Evolutionary conservation across 2,797 vertebrate genomes (phyloP).

Genomic region (Clarias platycephalus): DNA sequence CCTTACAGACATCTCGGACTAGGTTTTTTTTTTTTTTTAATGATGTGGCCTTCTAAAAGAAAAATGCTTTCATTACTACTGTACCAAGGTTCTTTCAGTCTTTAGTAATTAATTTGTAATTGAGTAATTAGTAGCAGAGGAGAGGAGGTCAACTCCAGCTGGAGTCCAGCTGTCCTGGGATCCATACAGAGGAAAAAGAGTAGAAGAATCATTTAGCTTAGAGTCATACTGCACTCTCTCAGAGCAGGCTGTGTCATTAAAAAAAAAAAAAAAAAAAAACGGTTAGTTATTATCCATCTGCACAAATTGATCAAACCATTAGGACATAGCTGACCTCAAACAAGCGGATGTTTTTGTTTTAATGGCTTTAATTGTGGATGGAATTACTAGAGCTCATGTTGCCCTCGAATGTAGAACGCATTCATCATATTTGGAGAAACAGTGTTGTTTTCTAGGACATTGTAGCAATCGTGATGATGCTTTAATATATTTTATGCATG

Average conservation of each 20-base stretch:
- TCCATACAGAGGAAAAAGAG: slow-evolving; percentile 15
- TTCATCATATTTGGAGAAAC: slow-evolving; percentile 25
- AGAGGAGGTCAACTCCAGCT: slow-evolving; percentile 43
- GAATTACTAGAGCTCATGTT: slow-evolving; percentile 34
- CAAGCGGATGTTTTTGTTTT: slow-evolving; percentile 43
- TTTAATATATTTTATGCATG: slow-evolving; percentile 19
- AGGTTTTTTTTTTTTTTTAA: background rate
- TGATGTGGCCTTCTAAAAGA: background rate
- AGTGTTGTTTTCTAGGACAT: slow-evolving; percentile 35
- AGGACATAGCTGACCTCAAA: slow-evolving; percentile 47
- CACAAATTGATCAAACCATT: slow-evolving; percentile 34
- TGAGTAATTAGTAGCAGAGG: slow-evolving; percentile 57
- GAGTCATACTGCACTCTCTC: slow-evolving; percentile 11
- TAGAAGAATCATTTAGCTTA: slow-evolving; percentile 8
- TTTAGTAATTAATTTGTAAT: slow-evolving; percentile 33
- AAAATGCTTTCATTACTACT: background rate
- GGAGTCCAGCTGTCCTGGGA: slow-evolving; percentile 41
- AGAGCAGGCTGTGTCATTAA: slow-evolving; percentile 33
- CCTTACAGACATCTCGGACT: background rate
- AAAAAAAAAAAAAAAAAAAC: slow-evolving; percentile 41
- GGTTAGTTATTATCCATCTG: slow-evolving; percentile 6
- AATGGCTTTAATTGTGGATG: slow-evolving; percentile 45
- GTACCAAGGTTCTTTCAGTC: slow-evolving; percentile 7
- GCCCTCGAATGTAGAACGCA: slow-evolving; percentile 23
- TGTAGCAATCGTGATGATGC: slow-evolving; percentile 5